These are phyloP conservation scores for Eupithecia inturbata DNA, from an alignment of 2,888 invertebrate genomes.

Conservation along the genomic window DNA sequence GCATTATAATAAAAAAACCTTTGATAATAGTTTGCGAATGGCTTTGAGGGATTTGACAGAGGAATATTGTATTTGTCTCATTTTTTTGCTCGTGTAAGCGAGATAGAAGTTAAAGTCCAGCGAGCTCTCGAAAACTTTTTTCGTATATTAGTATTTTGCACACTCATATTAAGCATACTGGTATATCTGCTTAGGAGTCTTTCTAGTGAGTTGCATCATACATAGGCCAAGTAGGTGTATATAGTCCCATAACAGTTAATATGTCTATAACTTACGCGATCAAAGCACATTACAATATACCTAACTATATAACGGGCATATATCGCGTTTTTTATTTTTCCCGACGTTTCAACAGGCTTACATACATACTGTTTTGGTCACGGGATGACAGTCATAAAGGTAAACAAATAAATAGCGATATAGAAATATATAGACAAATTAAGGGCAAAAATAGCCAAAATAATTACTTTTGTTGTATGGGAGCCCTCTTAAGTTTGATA, in stretches of 20 bases:
- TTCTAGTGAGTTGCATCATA: background rate
- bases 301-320: no score
- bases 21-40: background rate
- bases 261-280: no score
- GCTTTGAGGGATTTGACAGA: background rate
- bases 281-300: no score
- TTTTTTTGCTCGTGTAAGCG: background rate
- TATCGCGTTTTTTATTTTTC: no score
- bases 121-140: background rate
- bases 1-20: no score
- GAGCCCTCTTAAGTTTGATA: no score
- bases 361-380: background rate
- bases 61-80: background rate
- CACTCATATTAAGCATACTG: background rate
- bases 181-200: background rate
- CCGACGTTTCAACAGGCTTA: background rate
- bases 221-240: background rate
- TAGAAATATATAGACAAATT: no score
- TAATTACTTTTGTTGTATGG: no score
- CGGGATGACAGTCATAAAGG: background rate
- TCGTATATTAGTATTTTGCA: background rate
- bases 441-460: no score
- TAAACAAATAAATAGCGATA: no score
- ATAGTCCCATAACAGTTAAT: background rate
- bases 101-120: background rate